Conservation (phyloP, 2,888 invertebrate genomes). For the Chalcis sispes region DNA sequence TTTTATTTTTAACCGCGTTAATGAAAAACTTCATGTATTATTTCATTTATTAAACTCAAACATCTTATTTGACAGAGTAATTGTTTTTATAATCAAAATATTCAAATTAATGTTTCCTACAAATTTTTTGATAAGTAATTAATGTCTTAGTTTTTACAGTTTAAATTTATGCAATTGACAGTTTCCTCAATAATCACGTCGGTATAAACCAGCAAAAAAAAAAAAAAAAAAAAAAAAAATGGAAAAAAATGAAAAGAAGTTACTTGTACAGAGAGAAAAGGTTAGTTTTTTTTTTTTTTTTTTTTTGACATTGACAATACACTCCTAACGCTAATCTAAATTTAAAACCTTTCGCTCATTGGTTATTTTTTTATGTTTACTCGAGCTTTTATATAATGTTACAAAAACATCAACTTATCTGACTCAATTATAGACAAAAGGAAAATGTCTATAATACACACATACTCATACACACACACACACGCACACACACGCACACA, state of each 20-base stretch:
- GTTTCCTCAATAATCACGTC: constrained; percentile 18
- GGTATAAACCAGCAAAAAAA: background rate
- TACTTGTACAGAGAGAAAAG: too few species aligned
- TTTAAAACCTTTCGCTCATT: constrained; percentile 14
- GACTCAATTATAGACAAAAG: constrained; percentile 40
- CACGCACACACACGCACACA: background rate
- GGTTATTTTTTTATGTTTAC: background rate
- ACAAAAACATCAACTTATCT: constrained; percentile 13
- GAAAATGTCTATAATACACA: constrained; percentile 12
- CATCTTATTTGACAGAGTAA: constrained; percentile 6
- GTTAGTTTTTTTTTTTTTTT: too few species aligned
- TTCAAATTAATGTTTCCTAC: constrained; percentile 19
- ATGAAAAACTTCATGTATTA: background rate
- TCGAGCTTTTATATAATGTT: constrained; percentile 30
- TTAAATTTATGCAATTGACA: constrained; percentile 3
- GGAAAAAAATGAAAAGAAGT: background rate
- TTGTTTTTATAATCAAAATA: background rate
- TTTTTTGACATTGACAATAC: constrained; percentile 39
- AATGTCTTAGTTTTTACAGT: constrained; percentile 5
- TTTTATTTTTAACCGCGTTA: background rate
- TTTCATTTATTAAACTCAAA: background rate
- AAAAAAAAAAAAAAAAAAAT: background rate
- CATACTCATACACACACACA: too few species aligned
- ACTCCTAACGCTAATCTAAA: background rate
- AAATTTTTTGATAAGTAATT: constrained; percentile 11